Base-by-base conservation (phyloP, 2,113 vertebrate species). In the Pangasianodon gigas region DNA sequence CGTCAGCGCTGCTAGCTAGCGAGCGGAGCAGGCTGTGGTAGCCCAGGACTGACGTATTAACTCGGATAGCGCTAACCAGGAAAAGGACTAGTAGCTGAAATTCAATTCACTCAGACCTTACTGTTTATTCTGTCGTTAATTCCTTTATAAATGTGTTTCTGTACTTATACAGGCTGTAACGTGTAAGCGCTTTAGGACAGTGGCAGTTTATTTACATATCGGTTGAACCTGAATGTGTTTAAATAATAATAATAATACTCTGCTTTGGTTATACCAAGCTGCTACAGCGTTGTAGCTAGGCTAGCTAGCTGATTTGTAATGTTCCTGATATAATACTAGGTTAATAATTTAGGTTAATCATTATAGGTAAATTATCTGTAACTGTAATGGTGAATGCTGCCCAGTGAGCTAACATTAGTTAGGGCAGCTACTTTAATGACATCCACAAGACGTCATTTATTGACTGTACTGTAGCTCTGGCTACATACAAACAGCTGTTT, bases 41-140 rank as follows among this genome's bases (percentile, higher is more conserved):
- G 84, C 88, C 29, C 46, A 77, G 54, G 21, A 41, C 56, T 91
- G 92, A 91, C 92, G 90, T 92, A 87, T 69, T 92, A 32, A 44
- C 71, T 52, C 41, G 1, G 56, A 84, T 71, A 46, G 85, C 41
- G 58, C 89, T 88, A 80, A 48, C 60, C 86, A 80, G 87, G 79
- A 89, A 74, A 87, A 62, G 32, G 37, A 52, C 77, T 74, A 71
- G 29, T 87, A 58, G 46, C 67, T 29, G 44, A 58, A 29, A 6
- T 52, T 13, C 26, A 48, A 6, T 54, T 87, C n/a, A 62, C 41
- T 52, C n/a, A 3, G 56, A 29, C 18, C 79, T 32, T 18, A 19
- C 21, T 26, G 11, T 24, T 54, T 54, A 52, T 80, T 87, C 4
- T 48, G 19, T 9, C 56, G 19, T n/a, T 84, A 29, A 75, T 65